phyloP scores from a whole-genome alignment of 2,797 vertebrate genomes.

The Oreortyx pictus region DNA sequence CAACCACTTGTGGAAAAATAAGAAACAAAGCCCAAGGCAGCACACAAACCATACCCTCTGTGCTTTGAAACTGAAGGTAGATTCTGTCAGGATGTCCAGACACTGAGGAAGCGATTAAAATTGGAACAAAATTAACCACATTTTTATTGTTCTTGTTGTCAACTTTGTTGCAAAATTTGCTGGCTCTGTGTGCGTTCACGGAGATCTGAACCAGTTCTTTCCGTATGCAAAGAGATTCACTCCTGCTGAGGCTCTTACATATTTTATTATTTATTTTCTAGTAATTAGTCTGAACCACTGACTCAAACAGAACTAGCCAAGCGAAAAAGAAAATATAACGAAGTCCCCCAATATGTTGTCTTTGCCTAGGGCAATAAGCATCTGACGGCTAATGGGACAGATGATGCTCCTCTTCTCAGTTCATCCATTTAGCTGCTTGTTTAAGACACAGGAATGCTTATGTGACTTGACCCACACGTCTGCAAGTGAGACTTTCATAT shows the following conservation, averaged over 20 bases:
- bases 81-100: not conserved
- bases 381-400: constrained; percentile 70
- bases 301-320: constrained; percentile 70
- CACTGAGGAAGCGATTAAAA: not conserved
- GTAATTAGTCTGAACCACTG: constrained; percentile 72
- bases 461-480: constrained; percentile 45
- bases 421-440: constrained; percentile 72
- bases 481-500: not conserved
- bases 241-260: constrained; percentile 26
- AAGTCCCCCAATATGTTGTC: constrained; percentile 69
- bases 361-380: constrained; percentile 62
- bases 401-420: constrained; percentile 66
- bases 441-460: constrained; percentile 53
- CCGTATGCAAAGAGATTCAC: not conserved
- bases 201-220: not conserved
- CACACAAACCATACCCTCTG: not conserved
- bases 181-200: not conserved
- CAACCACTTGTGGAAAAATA: not conserved
- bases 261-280: constrained; percentile 71
- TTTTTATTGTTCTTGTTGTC: not conserved
- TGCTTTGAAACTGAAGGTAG: not conserved
- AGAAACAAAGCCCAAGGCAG: not conserved
- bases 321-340: constrained; percentile 73
- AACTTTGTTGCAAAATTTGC: not conserved
- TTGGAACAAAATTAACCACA: accelerated